Evolutionary conservation across 1,140 invertebrate genomes (phyloP), one percentile per base, ranked within the genome.

Genomic region (Neodiprion fabricii): DNA sequence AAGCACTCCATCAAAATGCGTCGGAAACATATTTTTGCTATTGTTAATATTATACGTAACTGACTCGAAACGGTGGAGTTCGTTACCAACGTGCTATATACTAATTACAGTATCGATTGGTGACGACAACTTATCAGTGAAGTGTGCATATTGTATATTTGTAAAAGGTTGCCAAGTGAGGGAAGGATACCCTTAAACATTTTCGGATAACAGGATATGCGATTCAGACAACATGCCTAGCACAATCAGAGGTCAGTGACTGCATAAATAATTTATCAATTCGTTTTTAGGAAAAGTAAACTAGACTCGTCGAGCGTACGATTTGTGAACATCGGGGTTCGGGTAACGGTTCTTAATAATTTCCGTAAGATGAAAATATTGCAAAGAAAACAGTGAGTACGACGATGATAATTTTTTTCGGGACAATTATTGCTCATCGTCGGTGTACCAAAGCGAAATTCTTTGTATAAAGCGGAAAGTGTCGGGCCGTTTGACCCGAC

Each of bases 241-340:
- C 82, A 90, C 89, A 73, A 90, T 90, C 84, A 84, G 89, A 90
- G 89, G 89, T 89, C 77, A 87, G 88, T 74, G 28, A 84, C 86
- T 47, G 84, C 87, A 78, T 83, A n/a, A 23, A 23, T 14, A 23
- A 23, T 47, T 21, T 40, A 40, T 40, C 5, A 1, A 40, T 40
- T 40, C 5, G 2, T 40, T 40, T 40, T 40, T 40, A 40, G 5
- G 28, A 5, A 40, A 3, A 40, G 5, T 40, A 40, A 40, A 40
- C 5, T 40, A 40, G 28, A 21, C 17, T 21, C 17, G 17, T 21
- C 17, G 1, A 12, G 12, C 61, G 61, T 1, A 17, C 28, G 12
- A 12, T 70, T 70, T 70, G 23, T 40, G 28, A 12, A 70, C n/a
- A 17, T 12, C 12, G 87, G 66, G 86, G 87, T 80, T 77, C 79